Conservation (phyloP, 1,140 invertebrate species). For the Brachionus manjavacas region DNA sequence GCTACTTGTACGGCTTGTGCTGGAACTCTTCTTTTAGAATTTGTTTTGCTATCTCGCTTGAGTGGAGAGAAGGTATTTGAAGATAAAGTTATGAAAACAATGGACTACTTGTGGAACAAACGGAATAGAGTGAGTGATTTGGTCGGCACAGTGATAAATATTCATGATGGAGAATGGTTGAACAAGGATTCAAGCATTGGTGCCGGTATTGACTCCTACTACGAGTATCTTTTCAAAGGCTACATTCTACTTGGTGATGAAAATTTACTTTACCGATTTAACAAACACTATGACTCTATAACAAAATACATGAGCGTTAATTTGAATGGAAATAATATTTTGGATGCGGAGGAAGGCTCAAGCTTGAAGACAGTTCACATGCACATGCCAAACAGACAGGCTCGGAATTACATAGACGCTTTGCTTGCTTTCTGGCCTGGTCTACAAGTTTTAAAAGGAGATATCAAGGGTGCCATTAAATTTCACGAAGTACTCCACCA, state of each 20-base stretch:
- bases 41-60: conserved; percentile 85
- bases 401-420: conserved; percentile 94
- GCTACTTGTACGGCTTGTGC: conserved; percentile 90
- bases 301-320: conserved; percentile 53
- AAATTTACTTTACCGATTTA: conserved; percentile 79
- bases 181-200: conserved; percentile 86
- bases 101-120: conserved; percentile 93
- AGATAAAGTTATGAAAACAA: conserved; percentile 85
- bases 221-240: conserved; percentile 94
- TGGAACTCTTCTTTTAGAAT: conserved; percentile 95
- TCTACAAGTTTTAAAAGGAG: conserved; percentile 74
- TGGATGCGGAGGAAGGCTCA: conserved; percentile 69
- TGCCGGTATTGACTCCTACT: conserved; percentile 98
- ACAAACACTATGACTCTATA: conserved; percentile 88
- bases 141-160: conserved; percentile 57
- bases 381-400: conserved; percentile 86
- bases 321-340: neutral
- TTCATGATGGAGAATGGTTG: conserved; percentile 96
- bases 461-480: conserved; percentile 90
- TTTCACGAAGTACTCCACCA: conserved; percentile 84
- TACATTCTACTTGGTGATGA: conserved; percentile 71
- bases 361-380: conserved; percentile 95
- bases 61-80: conserved; percentile 75
- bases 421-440: conserved; percentile 96
- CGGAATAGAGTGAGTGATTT: conserved; percentile 72